These are phyloP conservation scores for Entomobrya proxima DNA, from an alignment of 2,888 invertebrate genomes.

Conservation along the genomic window DNA sequence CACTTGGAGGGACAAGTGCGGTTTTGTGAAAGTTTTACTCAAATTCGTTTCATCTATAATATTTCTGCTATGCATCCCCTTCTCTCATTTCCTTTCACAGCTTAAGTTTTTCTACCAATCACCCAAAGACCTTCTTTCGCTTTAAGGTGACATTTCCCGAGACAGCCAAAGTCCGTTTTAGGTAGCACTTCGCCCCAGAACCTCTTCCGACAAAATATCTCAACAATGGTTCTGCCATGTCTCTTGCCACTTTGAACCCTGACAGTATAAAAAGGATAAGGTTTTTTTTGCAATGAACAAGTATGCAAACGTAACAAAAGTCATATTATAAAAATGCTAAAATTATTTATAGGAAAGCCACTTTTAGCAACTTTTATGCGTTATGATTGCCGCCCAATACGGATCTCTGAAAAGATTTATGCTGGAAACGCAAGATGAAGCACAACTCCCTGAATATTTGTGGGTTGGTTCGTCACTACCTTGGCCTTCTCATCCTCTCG, in stretches of 20 bases:
- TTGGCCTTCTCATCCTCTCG: slow-evolving; percentile 60
- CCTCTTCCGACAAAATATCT: neutral
- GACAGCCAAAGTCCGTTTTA: slow-evolving; percentile 48
- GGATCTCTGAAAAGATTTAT: slow-evolving; percentile 56
- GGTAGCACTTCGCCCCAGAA: neutral
- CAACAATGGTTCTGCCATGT: slow-evolving; percentile 62
- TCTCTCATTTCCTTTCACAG: slow-evolving; percentile 9
- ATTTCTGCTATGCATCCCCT: neutral
- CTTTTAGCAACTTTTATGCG: slow-evolving; percentile 54
- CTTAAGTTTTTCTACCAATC: slow-evolving; percentile 35
- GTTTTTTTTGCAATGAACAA: too few relatives aligned
- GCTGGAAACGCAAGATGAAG: slow-evolving; percentile 29
- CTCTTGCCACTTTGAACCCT: slow-evolving; percentile 60
- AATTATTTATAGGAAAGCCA: too few relatives aligned
- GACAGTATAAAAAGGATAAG: slow-evolving; percentile 48
- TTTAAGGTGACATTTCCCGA: slow-evolving; percentile 40
- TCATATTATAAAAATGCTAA: too few relatives aligned
- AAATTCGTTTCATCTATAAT: neutral
- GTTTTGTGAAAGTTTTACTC: neutral
- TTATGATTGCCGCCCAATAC: slow-evolving; percentile 55
- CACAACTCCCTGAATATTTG: slow-evolving; percentile 53
- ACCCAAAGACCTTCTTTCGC: slow-evolving; percentile 34
- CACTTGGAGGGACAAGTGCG: slow-evolving; percentile 45
- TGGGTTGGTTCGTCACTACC: slow-evolving; percentile 61
- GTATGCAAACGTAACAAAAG: too few relatives aligned